Evolutionary conservation across 2,888 invertebrate species (phyloP).

Genomic region (Allolobophora icterica): DNA sequence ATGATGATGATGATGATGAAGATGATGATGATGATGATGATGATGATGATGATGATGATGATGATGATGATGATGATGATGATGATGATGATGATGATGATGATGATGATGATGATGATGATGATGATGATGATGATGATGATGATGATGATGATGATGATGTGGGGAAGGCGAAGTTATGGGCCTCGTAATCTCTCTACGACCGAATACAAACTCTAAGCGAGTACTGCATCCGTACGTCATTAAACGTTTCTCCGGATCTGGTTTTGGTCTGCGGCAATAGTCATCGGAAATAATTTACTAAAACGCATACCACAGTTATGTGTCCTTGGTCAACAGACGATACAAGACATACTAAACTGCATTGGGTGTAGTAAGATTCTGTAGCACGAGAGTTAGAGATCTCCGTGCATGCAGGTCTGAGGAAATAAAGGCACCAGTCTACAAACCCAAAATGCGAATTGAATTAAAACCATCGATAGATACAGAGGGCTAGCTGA

Average conservation of each 20-base stretch:
- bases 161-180: neutral
- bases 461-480: no score
- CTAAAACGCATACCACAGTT: neutral
- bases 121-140: constrained; percentile 23
- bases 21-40: constrained; percentile 39
- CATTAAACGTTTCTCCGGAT: neutral
- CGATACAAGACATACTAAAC: neutral
- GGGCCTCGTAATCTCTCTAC: no score
- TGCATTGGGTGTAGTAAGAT: neutral
- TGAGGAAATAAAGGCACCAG: no score
- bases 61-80: constrained; percentile 36
- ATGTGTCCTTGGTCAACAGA: neutral
- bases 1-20: constrained; percentile 36
- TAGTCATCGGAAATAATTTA: neutral
- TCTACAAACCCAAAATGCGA: no score
- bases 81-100: constrained; percentile 38
- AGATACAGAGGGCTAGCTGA: no score
- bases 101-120: constrained; percentile 36
- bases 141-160: neutral
- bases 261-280: neutral
- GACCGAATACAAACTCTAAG: neutral
- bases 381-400: no score
- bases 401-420: no score
- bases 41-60: constrained; percentile 36
- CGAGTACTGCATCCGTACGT: neutral